A percentile compares a stretch with the other conserved stretches of the same genome.
Conservation (phyloP, 1,140 invertebrate species). For the Drosophila navojoa region DNA sequence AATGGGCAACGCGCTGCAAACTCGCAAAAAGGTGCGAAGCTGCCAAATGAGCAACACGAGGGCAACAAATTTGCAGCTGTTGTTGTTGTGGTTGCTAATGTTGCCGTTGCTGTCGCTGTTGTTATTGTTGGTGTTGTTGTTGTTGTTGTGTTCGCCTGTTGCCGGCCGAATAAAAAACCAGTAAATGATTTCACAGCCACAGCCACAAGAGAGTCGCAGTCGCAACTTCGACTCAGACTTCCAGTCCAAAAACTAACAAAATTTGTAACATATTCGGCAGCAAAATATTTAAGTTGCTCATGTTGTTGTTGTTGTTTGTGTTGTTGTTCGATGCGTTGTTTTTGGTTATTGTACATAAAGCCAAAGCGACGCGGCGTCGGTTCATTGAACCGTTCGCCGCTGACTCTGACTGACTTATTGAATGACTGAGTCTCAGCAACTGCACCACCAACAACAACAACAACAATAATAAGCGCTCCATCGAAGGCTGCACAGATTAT, state of each 20-base stretch:
- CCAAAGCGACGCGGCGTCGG: slow-evolving; percentile 41
- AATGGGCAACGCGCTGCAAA: slow-evolving; percentile 31
- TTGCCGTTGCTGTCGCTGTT: slow-evolving; percentile 20
- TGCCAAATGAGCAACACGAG: slow-evolving; percentile 73
- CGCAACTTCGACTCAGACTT: slow-evolving; percentile 5
- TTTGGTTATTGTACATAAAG: slow-evolving; percentile 49
- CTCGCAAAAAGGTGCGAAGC: slow-evolving; percentile 64
- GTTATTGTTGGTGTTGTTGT: slow-evolving; percentile 19
- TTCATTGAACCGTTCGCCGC: slow-evolving; percentile 54
- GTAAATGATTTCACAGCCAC: slow-evolving; percentile 74
- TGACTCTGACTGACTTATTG: slow-evolving; percentile 76
- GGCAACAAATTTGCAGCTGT: slow-evolving; percentile 77
- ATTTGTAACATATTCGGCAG: slow-evolving; percentile 78
- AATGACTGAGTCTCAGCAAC: slow-evolving; percentile 66
- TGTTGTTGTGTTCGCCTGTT: slow-evolving; percentile 20
- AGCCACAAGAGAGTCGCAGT: slow-evolving; percentile 10
- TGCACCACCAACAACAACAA: slow-evolving; percentile 47
- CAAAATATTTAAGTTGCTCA: slow-evolving; percentile 74
- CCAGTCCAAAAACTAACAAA: slow-evolving; percentile 71
- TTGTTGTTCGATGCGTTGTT: slow-evolving; percentile 43
- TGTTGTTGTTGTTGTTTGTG: slow-evolving; percentile 42
- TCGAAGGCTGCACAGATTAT: slow-evolving; percentile 81
- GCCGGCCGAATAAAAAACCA: slow-evolving; percentile 73
- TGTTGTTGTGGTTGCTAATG: slow-evolving; percentile 33
- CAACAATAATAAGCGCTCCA: slow-evolving; percentile 48